Conservation (phyloP, 2,888 invertebrate genomes). For the Byasa hedistus region DNA sequence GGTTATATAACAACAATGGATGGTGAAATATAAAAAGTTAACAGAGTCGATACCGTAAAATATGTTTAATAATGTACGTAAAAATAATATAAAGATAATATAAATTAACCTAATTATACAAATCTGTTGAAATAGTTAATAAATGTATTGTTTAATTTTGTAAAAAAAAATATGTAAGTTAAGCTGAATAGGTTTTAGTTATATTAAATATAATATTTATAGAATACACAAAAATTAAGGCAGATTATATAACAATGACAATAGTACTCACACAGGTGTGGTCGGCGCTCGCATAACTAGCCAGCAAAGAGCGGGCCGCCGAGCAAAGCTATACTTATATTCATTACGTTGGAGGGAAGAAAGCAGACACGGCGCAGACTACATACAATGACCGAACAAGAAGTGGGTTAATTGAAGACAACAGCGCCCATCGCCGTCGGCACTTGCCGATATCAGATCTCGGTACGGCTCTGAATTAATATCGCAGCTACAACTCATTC, state of each 20-base stretch:
- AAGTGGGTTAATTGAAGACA: slow-evolving; percentile 77
- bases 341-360: slow-evolving; percentile 61
- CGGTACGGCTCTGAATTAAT: slow-evolving; percentile 49
- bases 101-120: no score
- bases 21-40: background rate
- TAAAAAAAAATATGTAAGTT: background rate
- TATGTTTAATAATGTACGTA: background rate
- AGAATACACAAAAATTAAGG: background rate
- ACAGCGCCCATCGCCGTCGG: slow-evolving; percentile 61
- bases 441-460: slow-evolving; percentile 59
- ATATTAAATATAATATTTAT: background rate
- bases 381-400: slow-evolving; percentile 63
- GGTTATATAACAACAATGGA: background rate
- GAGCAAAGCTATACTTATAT: slow-evolving; percentile 63
- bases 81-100: background rate
- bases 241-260: slow-evolving; percentile 23
- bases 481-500: slow-evolving; percentile 21
- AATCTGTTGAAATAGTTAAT: no score
- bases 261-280: slow-evolving; percentile 39
- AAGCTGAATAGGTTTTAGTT: background rate
- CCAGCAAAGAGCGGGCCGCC: slow-evolving; percentile 55
- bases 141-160: background rate
- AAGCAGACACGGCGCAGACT: slow-evolving; percentile 76
- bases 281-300: slow-evolving; percentile 57
- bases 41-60: background rate